Conservation (phyloP, 2,113 vertebrate genomes). For the Tragulus kanchil region DNA sequence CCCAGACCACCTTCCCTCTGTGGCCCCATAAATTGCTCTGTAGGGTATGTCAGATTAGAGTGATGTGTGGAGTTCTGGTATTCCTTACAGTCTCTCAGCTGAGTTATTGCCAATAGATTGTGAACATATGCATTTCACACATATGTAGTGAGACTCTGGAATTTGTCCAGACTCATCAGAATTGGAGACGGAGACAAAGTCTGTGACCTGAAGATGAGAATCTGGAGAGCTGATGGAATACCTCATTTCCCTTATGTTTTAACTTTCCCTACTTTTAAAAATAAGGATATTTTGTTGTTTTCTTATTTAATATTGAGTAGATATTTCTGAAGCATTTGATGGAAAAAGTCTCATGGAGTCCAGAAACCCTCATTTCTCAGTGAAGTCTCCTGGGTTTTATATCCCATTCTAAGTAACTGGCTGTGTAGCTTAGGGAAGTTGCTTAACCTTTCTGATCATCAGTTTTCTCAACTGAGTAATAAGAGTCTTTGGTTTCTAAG, state of each 20-base stretch:
- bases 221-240: not conserved
- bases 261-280: not conserved
- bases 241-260: not conserved
- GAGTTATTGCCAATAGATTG: constrained; percentile 65
- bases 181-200: constrained; percentile 59
- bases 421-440: not conserved
- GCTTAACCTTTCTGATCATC: not conserved
- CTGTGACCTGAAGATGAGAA: constrained; percentile 54
- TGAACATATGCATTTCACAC: constrained; percentile 71
- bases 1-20: not conserved
- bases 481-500: not conserved
- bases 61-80: not conserved
- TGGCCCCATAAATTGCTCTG: not conserved
- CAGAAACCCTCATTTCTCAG: not conserved
- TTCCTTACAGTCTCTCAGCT: constrained; percentile 23
- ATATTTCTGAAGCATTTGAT: not conserved
- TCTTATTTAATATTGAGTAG: constrained; percentile 29
- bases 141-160: constrained; percentile 48
- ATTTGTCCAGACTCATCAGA: constrained; percentile 62
- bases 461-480: not conserved
- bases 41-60: not conserved
- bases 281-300: not conserved
- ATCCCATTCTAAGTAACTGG: not conserved
- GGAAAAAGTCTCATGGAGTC: not conserved
- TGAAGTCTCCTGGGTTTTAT: not conserved